These are phyloP conservation scores for Proteles cristata DNA, from an alignment of 2,113 vertebrate genomes.

Conservation along the genomic window DNA sequence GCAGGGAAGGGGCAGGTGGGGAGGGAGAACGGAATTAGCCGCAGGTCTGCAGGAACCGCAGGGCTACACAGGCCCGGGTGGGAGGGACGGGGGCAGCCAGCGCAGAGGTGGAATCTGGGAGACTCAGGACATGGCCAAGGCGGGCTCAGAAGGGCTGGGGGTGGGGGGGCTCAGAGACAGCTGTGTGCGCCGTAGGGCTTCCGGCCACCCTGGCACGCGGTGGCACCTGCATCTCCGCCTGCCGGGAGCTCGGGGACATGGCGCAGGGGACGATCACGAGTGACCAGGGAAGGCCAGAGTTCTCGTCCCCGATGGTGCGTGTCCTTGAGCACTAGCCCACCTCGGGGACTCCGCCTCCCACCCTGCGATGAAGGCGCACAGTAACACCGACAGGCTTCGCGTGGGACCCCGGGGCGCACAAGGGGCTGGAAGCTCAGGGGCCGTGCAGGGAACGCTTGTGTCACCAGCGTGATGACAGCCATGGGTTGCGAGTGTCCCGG, in stretches of 20 bases:
- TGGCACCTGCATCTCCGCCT: background rate
- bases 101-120: fast-evolving
- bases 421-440: background rate
- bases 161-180: background rate
- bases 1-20: background rate
- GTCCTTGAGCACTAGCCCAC: background rate
- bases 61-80: background rate
- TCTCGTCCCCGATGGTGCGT: background rate
- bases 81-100: background rate
- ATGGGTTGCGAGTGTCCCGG: background rate
- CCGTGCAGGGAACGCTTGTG: no score
- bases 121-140: background rate
- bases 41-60: background rate
- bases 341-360: background rate
- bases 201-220: background rate
- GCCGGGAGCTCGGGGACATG: background rate
- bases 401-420: no score
- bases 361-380: fast-evolving
- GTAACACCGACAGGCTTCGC: no score
- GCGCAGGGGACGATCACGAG: background rate
- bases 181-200: fast-evolving
- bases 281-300: background rate
- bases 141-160: no score
- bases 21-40: background rate
- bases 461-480: background rate